A percentile compares a stretch with the other conserved stretches of the same genome.
phyloP scores from a whole-genome alignment of 1,140 invertebrate genomes.

The Bombus pyrosoma region DNA sequence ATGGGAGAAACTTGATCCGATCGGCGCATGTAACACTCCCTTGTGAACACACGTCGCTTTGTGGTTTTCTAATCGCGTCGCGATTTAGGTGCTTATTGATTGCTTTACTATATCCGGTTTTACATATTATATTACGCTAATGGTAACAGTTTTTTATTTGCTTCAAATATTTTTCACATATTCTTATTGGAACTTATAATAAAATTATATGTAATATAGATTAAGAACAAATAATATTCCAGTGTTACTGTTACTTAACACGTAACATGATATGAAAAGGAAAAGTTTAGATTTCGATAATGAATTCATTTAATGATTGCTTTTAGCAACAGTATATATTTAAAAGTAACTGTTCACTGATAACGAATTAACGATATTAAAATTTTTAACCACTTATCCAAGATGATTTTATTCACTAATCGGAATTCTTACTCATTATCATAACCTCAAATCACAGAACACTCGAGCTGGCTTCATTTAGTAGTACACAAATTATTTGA shows the following conservation, averaged over 20 bases:
- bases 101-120: neutral
- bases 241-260: neutral
- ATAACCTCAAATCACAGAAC: neutral
- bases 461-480: neutral
- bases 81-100: constrained; percentile 12
- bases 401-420: neutral
- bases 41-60: neutral
- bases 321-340: neutral
- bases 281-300: neutral
- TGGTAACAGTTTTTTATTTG: neutral
- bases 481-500: neutral
- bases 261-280: neutral
- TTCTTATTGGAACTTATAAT: neutral
- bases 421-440: neutral
- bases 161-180: neutral
- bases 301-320: neutral
- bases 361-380: neutral
- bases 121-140: neutral
- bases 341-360: neutral
- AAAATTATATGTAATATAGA: neutral
- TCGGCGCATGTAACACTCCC: constrained; percentile 5
- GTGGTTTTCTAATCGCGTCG: constrained; percentile 26
- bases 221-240: neutral
- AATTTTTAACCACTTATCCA: neutral
- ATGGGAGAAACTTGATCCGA: constrained; percentile 39